A percentile compares a stretch with the other conserved stretches of the same genome.
Evolutionary conservation across 2,113 vertebrate species (phyloP).

Genomic region (Sula dactylatra): DNA sequence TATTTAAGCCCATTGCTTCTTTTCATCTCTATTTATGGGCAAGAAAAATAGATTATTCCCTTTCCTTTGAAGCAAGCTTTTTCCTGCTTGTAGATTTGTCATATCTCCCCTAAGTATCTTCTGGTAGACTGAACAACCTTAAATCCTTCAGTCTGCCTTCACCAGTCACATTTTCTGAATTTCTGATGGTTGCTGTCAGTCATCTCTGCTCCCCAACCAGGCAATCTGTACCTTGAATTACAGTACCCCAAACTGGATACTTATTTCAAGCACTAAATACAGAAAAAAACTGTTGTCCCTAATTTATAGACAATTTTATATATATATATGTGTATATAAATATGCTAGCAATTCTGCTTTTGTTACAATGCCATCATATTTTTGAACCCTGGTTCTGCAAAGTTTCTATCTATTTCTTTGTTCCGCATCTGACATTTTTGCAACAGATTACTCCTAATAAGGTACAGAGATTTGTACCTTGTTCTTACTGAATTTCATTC

Average conservation of each 20-base stretch:
- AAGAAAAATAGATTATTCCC: not conserved
- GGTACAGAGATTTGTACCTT: not conserved
- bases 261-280: not conserved
- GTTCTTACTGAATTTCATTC: not conserved
- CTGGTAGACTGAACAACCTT: not conserved
- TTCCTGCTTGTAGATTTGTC: not conserved
- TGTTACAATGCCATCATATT: not conserved
- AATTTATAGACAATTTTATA: not conserved
- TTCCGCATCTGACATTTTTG: not conserved
- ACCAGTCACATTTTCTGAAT: not conserved
- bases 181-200: not conserved
- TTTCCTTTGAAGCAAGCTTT: not conserved
- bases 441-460: not conserved
- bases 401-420: not conserved
- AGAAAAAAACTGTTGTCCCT: not conserved
- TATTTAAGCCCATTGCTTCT: not conserved
- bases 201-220: not conserved
- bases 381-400: not conserved
- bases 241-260: not conserved
- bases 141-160: not conserved
- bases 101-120: not conserved
- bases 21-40: not conserved
- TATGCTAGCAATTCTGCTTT: not conserved
- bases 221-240: not conserved
- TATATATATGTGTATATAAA: too few relatives aligned